Conservation (phyloP, 2,797 vertebrate species). For the Chelon labrosus region DNA sequence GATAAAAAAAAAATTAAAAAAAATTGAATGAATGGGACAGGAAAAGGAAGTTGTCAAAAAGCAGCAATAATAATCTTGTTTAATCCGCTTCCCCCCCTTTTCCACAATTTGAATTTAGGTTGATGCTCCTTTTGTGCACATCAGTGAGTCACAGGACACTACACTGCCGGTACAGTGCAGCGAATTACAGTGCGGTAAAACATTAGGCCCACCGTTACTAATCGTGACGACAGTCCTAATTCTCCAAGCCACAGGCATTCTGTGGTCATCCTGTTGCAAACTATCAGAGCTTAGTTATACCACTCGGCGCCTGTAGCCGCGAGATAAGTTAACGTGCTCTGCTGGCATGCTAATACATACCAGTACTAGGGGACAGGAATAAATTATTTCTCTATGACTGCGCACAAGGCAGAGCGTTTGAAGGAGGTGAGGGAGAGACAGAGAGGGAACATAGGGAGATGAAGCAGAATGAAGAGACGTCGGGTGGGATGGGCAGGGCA, state of each 20-base stretch:
- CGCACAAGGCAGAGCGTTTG: constrained; percentile 68
- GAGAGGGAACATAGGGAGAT: constrained; percentile 51
- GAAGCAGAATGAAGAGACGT: constrained; percentile 39
- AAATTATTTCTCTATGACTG: constrained; percentile 81
- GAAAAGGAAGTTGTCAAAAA: constrained; percentile 30
- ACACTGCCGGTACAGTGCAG: constrained; percentile 41
- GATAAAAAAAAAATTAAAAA: constrained; percentile 1
- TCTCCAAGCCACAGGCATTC: constrained; percentile 75
- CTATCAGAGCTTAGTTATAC: constrained; percentile 82
- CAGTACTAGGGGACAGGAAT: constrained; percentile 65
- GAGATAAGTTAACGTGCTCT: constrained; percentile 83
- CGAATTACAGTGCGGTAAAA: constrained; percentile 71
- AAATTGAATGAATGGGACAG: constrained; percentile 8
- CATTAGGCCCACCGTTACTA: constrained; percentile 73
- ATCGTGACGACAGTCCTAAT: constrained; percentile 77
- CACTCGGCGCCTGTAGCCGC: constrained; percentile 73
- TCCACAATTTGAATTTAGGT: constrained; percentile 45
- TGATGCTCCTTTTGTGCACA: constrained; percentile 42
- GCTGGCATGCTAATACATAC: constrained; percentile 75
- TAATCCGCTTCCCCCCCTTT: background rate
- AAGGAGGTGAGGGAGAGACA: constrained; percentile 41
- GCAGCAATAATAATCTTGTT: constrained; percentile 34
- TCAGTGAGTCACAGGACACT: constrained; percentile 43
- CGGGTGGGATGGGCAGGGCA: constrained; percentile 32
- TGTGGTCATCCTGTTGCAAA: constrained; percentile 78